Conservation (phyloP, 2,888 invertebrate species). For the Eubasilissa splendida region DNA sequence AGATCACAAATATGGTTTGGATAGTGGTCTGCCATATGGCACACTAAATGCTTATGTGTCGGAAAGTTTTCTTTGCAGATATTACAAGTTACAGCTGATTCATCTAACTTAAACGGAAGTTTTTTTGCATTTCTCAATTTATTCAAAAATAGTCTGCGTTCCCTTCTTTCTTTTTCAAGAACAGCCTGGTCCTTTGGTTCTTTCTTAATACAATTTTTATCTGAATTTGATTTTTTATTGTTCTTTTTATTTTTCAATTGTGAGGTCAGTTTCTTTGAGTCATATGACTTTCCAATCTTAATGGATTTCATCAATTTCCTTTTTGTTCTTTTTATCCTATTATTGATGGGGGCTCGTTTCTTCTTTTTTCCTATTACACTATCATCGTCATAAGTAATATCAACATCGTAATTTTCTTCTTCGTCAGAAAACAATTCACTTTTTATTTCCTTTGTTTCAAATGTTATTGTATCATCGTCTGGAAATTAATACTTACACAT, state of each 20-base stretch:
- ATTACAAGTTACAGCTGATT: constrained; percentile 36
- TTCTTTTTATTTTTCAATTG: too few relatives aligned
- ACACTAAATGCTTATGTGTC: constrained; percentile 40
- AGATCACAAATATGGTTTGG: constrained; percentile 43
- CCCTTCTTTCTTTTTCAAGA: neutral
- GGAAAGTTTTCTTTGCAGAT: constrained; percentile 38
- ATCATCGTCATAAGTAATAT: too few relatives aligned
- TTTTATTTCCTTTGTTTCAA: constrained; percentile 19
- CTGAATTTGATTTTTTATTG: too few relatives aligned
- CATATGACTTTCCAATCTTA: too few relatives aligned
- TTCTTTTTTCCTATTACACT: too few relatives aligned
- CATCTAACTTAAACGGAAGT: constrained; percentile 42
- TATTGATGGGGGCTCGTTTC: too few relatives aligned
- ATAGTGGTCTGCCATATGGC: constrained; percentile 44
- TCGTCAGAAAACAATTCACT: constrained; percentile 39
- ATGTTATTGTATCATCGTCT: neutral
- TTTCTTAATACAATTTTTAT: neutral
- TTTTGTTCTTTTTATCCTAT: too few relatives aligned
- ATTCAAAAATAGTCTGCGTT: too few relatives aligned
- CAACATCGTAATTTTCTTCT: neutral
- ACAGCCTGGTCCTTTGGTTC: neutral
- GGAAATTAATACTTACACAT: too few relatives aligned
- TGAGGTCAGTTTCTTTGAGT: too few relatives aligned
- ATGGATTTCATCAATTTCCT: too few relatives aligned
- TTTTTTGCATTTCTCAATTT: constrained; percentile 27